phyloP scores from a whole-genome alignment of 1,140 invertebrate species.

The Drosophila tropicalis region DNA sequence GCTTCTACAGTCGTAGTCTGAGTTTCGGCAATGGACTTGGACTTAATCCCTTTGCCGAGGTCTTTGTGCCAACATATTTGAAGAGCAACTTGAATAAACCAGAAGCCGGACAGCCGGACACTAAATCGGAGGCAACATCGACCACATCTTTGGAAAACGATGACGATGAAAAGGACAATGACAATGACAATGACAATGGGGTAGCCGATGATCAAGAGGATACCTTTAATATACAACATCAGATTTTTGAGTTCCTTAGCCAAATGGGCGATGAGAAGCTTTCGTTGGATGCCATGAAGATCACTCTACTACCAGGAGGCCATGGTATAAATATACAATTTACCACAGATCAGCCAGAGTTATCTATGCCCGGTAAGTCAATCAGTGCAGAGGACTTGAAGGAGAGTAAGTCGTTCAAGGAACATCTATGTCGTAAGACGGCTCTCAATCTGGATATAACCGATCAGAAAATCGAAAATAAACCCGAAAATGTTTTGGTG shows the following conservation, averaged over 20 bases:
- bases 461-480: conserved; percentile 11
- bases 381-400: neutral
- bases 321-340: conserved; percentile 54
- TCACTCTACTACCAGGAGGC: conserved; percentile 43
- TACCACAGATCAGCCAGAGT: conserved; percentile 12
- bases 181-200: too few relatives aligned
- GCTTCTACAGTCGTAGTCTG: neutral
- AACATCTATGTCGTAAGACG: conserved; percentile 8
- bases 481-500: conserved; percentile 33
- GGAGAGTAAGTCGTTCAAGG: conserved; percentile 1
- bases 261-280: conserved; percentile 53
- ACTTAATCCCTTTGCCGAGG: conserved; percentile 58
- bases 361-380: neutral
- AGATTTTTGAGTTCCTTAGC: conserved; percentile 49
- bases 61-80: conserved; percentile 52
- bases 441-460: conserved; percentile 27
- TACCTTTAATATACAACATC: conserved; percentile 26
- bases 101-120: neutral
- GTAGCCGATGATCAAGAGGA: neutral
- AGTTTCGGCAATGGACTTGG: conserved; percentile 24
- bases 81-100: neutral
- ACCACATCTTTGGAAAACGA: conserved; percentile 36
- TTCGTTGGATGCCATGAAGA: conserved; percentile 35
- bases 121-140: conserved; percentile 37
- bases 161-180: too few relatives aligned